Evolutionary conservation across 2,888 invertebrate species (phyloP).

Genomic region (Xestoiulus laeticollis): DNA sequence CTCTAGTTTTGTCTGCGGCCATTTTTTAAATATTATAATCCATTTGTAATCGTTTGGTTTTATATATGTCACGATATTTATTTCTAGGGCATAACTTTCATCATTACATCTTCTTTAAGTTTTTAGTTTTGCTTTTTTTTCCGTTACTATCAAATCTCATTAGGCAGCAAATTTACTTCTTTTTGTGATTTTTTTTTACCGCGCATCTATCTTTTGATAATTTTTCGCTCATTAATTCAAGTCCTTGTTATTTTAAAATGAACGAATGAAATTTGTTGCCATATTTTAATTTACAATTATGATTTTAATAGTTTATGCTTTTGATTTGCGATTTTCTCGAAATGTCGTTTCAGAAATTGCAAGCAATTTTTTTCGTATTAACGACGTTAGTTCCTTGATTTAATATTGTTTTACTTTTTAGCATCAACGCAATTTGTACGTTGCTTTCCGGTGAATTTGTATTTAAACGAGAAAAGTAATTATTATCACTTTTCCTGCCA

Average conservation of each 20-base stretch:
- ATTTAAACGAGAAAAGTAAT: slow-evolving; percentile 38
- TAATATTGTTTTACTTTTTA: slow-evolving; percentile 28
- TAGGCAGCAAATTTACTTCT: slow-evolving; percentile 8
- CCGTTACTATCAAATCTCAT: slow-evolving; percentile 14
- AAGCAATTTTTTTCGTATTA: slow-evolving; percentile 11
- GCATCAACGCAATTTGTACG: slow-evolving; percentile 5
- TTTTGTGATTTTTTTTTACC: slow-evolving; percentile 18
- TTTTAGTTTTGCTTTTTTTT: slow-evolving; percentile 5
- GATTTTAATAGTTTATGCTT: slow-evolving; percentile 37
- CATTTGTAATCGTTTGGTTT: slow-evolving; percentile 15
- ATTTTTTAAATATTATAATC: slow-evolving; percentile 10
- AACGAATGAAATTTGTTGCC: slow-evolving; percentile 46
- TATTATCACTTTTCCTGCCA: slow-evolving; percentile 46
- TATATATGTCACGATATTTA: slow-evolving; percentile 12
- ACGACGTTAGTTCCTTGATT: slow-evolving; percentile 28
- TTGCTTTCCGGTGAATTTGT: slow-evolving; percentile 44
- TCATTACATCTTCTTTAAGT: background rate
- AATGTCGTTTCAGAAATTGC: background rate
- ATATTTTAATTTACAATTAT: slow-evolving; percentile 45
- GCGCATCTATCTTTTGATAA: background rate
- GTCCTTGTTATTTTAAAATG: slow-evolving; percentile 10
- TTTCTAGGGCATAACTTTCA: slow-evolving; percentile 38
- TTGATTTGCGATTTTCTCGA: slow-evolving; percentile 7
- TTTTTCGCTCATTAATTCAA: background rate
- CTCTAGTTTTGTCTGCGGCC: slow-evolving; percentile 36